A percentile compares a stretch with the other conserved stretches of the same genome.
phyloP scores from a whole-genome alignment of 2,888 invertebrate species.

The Epinotia ramella region DNA sequence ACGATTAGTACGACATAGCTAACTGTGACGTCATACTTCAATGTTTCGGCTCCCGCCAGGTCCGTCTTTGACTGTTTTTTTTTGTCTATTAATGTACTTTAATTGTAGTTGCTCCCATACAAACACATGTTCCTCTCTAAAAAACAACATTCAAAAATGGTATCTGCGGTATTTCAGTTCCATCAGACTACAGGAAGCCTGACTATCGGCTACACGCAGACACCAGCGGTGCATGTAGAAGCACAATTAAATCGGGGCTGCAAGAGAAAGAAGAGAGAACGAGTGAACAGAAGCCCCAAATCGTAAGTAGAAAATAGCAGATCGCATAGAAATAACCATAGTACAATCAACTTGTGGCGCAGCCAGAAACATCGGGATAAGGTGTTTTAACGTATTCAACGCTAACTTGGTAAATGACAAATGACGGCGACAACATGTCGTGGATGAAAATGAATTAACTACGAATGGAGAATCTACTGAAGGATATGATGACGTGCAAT shows the following conservation, averaged over 20 bases:
- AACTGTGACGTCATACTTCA: too few species aligned
- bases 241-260: background rate
- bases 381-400: background rate
- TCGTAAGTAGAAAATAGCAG: background rate
- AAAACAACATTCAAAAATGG: too few species aligned
- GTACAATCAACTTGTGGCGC: background rate
- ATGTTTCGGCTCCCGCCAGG: too few species aligned
- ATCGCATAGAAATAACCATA: background rate
- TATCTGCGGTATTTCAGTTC: too few species aligned
- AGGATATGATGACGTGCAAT: background rate
- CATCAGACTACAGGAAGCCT: background rate
- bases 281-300: slow-evolving; percentile 1
- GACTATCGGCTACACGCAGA: background rate
- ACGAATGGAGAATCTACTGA: background rate
- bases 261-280: too few species aligned
- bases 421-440: background rate
- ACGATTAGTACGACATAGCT: too few species aligned
- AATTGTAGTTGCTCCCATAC: too few species aligned
- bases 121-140: too few species aligned
- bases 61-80: too few species aligned
- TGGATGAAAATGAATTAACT: background rate
- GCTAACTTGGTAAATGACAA: background rate
- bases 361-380: background rate
- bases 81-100: too few species aligned
- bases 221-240: background rate